Evolutionary conservation across 2,797 vertebrate species (phyloP), one percentile per base, ranked within the genome.

Genomic region (Falco columbarius): DNA sequence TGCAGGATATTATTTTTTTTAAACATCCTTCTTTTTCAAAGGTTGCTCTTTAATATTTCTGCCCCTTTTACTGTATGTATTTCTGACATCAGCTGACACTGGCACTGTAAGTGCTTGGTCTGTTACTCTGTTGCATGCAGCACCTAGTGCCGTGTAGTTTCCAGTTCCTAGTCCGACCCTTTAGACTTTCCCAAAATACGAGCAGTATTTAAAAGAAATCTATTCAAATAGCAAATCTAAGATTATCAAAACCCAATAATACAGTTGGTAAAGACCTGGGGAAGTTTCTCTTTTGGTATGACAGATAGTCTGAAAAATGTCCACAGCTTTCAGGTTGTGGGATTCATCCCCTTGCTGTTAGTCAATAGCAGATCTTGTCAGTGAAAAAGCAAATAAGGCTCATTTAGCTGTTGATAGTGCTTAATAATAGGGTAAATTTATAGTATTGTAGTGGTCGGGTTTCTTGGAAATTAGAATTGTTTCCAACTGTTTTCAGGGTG

Each of bases 221-320:
- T 51, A 12, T 42, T 55, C 11, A 32, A 51, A 26, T 10, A 66
- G 13, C 30, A 27, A 63, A 15, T 19, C 29, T 10, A 24, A 42
- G 18, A 6, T 3, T 7, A 29, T 23, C 0, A 51, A 71, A 68
- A 54, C 8, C 7, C 32, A 67, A 8, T 46, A 54, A 14, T 0
- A n/a, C 6, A 3, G 30, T 3, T 30, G 40, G 24, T 22, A 22
- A 70, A 34, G 71, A 58, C 7, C 17, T 5, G 26, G 12, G 24
- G 10, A 29, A 24, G 23, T 40, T 80, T 66, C 51, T 17, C 26
- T 52, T n/a, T 24, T 27, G 38, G 13, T 56, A n/a, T 49, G 54
- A 23, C 34, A 44, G 26, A 7, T 10, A n/a, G 40, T 4, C 21
- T 75, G 47, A 44, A 67, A 80, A 81, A 62, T 4, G 36, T 4